Evolutionary conservation across 2,113 vertebrate genomes (phyloP), one percentile per base, ranked within the genome.

Genomic region (Nibea coibor): DNA sequence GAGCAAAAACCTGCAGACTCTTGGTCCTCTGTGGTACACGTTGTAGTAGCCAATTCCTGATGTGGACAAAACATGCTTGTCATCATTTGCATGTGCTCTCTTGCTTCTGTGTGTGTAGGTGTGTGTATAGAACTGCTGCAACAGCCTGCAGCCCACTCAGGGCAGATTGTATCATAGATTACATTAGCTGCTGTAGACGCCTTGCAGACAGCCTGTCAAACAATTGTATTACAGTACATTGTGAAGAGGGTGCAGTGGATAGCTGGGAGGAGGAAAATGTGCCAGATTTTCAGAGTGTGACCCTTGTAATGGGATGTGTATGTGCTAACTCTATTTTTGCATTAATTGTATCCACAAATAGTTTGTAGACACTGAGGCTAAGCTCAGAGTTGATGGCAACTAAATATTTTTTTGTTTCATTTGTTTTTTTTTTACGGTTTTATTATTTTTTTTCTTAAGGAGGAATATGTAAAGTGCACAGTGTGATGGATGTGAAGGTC

Each of bases 131-230:
- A 84, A 76, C 72, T 87, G 77, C 82, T 87, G 88, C 61, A 50
- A 50, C 72, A 87, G 70, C 65, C 24, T 26, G 61, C 87, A 68
- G 66, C 89, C 87, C 87, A 88, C 89, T 88, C 83, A 83, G 68
- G 72, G 81, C 85, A 89, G 81, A 88, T 89, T 89, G 76, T 57
- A 82, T 86, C 68, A 75, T 71, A 75, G 79, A 88, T 88, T 87
- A 78, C 87, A 82, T 90, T 88, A 85, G 77, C 83, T 85, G 79
- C 81, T 89, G 72, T 82, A 70, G 84, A 72, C 14, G 51, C 67
- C 66, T 62, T 28, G 20, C 78, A 87, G 80, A 75, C 82, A 74
- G 72, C 80, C 65, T 77, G 68, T 75, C 86, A 77, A 73, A 71
- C 71, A 64, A 71, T 54, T 42, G 64, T 72, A 47, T 62, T 87